A percentile compares a stretch with the other conserved stretches of the same genome.
Evolutionary conservation across 2,113 vertebrate genomes (phyloP).

Genomic region (Tautogolabrus adspersus): DNA sequence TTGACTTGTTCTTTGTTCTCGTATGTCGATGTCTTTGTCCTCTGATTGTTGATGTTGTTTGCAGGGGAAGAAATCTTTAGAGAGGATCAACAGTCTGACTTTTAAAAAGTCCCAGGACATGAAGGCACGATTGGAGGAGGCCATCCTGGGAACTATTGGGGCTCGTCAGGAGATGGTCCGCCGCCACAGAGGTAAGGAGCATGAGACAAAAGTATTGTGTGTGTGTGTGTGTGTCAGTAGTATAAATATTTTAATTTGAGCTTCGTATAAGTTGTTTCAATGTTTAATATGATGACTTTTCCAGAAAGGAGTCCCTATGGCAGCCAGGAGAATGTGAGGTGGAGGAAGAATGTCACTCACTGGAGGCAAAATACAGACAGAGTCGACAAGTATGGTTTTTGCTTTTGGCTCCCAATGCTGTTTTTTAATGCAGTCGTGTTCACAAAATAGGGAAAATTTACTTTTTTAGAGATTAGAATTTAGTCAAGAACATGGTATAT

Average conservation of each 20-base stretch:
- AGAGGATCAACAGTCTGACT: constrained; percentile 92
- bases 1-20: neutral
- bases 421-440: neutral
- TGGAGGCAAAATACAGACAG: constrained; percentile 91
- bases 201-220: neutral
- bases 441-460: neutral
- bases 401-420: neutral
- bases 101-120: constrained; percentile 96
- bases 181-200: constrained; percentile 86
- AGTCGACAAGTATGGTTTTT: constrained; percentile 89
- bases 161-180: constrained; percentile 95
- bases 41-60: constrained; percentile 4
- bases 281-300: constrained; percentile 17
- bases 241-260: constrained; percentile 1
- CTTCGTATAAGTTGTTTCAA: constrained; percentile 12
- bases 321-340: constrained; percentile 91
- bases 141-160: constrained; percentile 91
- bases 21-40: neutral
- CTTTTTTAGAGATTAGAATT: too few relatives aligned
- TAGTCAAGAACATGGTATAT: neutral
- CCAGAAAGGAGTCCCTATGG: constrained; percentile 91
- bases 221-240: neutral
- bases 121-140: constrained; percentile 93
- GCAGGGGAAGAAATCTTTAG: constrained; percentile 90
- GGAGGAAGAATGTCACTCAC: constrained; percentile 92